A percentile compares a stretch with the other conserved stretches of the same genome.
Conservation (phyloP, 2,888 invertebrate species). For the Torymus auratus region DNA sequence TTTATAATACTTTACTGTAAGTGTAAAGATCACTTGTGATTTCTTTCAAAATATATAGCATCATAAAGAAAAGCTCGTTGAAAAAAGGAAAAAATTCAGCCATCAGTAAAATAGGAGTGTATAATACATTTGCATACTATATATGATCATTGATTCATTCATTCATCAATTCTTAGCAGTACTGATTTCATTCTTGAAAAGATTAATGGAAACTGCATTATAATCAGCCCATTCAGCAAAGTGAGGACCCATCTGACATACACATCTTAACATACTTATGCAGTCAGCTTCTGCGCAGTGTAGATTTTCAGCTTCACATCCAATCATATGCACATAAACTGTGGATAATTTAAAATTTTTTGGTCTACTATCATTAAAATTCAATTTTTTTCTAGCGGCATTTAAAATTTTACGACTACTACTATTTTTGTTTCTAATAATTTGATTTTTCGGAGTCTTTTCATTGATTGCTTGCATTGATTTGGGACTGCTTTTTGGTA, state of each 20-base stretch:
- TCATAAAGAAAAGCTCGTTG: too few relatives aligned
- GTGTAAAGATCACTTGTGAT: too few relatives aligned
- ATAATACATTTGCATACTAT: too few relatives aligned
- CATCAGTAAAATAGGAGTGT: too few relatives aligned
- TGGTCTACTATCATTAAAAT: slow-evolving; percentile 60
- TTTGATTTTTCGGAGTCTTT: slow-evolving; percentile 78
- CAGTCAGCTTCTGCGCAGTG: slow-evolving; percentile 86
- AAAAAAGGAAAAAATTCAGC: too few relatives aligned
- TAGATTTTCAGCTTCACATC: slow-evolving; percentile 75
- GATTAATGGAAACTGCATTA: slow-evolving; percentile 73
- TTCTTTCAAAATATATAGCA: too few relatives aligned
- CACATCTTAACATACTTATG: slow-evolving; percentile 81
- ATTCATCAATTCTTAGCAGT: too few relatives aligned
- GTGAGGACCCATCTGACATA: slow-evolving; percentile 78
- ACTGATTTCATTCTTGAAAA: slow-evolving; percentile 60
- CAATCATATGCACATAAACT: slow-evolving; percentile 79
- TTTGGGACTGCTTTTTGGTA: slow-evolving; percentile 28
- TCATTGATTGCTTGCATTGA: slow-evolving; percentile 77
- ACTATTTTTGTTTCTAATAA: slow-evolving; percentile 41
- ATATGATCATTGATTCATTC: too few relatives aligned
- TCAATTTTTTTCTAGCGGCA: slow-evolving; percentile 52
- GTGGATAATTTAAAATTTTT: slow-evolving; percentile 78
- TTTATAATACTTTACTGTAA: too few relatives aligned
- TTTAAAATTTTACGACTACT: slow-evolving; percentile 36
- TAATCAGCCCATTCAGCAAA: slow-evolving; percentile 80